phyloP scores from a whole-genome alignment of 2,797 vertebrate species.

The Apogon talboti region DNA sequence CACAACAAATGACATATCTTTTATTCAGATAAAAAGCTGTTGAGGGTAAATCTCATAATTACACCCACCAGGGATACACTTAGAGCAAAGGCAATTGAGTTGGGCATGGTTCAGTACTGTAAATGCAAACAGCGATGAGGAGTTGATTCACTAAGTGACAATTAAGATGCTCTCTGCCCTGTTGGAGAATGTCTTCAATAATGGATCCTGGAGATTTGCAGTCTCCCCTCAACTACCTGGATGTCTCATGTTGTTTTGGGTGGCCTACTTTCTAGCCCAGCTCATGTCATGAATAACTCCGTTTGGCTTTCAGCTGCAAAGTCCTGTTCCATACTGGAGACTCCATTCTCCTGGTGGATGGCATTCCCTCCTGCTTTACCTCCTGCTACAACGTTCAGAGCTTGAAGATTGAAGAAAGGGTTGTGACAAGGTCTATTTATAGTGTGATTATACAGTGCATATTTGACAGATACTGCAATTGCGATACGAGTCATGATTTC shows the following conservation, averaged over 20 bases:
- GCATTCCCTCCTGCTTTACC: slow-evolving; percentile 32
- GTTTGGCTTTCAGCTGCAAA: slow-evolving; percentile 60
- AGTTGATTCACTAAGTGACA: slow-evolving; percentile 69
- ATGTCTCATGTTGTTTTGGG: slow-evolving; percentile 67
- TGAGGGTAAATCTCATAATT: slow-evolving; percentile 74
- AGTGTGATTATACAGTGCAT: no score
- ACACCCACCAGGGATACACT: slow-evolving; percentile 69
- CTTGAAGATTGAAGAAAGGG: slow-evolving; percentile 19
- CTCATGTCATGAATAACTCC: slow-evolving; percentile 71
- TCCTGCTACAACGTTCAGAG: slow-evolving; percentile 17
- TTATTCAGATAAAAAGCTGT: slow-evolving; percentile 63
- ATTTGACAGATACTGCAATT: no score
- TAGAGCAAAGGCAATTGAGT: slow-evolving; percentile 65
- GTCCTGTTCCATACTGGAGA: slow-evolving; percentile 39
- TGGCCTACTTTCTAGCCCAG: slow-evolving; percentile 72
- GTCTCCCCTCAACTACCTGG: slow-evolving; percentile 73
- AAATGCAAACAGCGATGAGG: slow-evolving; percentile 64
- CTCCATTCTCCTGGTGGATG: slow-evolving; percentile 29
- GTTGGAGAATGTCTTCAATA: slow-evolving; percentile 62
- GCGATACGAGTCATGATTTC: no score
- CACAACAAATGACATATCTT: slow-evolving; percentile 47
- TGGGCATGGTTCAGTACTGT: slow-evolving; percentile 56
- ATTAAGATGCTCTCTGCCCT: slow-evolving; percentile 66
- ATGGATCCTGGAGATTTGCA: slow-evolving; percentile 65
- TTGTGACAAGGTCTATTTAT: background rate